Conservation (phyloP, 2,888 invertebrate genomes). For the Platerodrilus igneus region DNA sequence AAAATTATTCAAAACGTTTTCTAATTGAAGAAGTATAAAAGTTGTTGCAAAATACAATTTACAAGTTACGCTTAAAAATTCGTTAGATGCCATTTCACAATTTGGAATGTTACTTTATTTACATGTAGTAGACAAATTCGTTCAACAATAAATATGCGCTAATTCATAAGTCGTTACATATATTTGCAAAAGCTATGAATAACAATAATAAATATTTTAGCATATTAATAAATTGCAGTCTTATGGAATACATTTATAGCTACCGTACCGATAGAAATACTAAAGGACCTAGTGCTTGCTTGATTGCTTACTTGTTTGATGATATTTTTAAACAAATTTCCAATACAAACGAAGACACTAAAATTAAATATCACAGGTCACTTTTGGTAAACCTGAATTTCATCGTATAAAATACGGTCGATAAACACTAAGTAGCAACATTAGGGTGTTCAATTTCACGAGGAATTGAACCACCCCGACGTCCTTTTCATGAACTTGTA, state of each 20-base stretch:
- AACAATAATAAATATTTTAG: conserved; percentile 11
- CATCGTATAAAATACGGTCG: conserved; percentile 23
- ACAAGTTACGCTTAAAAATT: conserved; percentile 10
- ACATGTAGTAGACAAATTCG: not conserved
- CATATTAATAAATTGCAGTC: conserved; percentile 9
- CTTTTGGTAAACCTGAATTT: conserved; percentile 29
- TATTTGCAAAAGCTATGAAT: conserved; percentile 14
- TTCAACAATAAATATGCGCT: conserved; percentile 4
- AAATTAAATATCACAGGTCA: conserved; percentile 33
- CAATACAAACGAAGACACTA: conserved; percentile 29
- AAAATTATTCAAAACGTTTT: no score
- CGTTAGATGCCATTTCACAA: conserved; percentile 12
- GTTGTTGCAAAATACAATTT: conserved; percentile 1
- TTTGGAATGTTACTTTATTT: conserved; percentile 9
- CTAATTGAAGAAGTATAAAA: no score
- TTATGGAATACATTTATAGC: conserved; percentile 5
- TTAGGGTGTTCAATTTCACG: conserved; percentile 10
- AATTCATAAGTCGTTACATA: conserved; percentile 5
- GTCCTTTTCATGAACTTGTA: conserved; percentile 22
- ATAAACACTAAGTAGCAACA: conserved; percentile 15
- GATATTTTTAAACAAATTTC: conserved; percentile 14
- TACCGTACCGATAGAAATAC: conserved; percentile 11
- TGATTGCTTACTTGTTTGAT: conserved; percentile 15
- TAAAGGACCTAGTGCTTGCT: conserved; percentile 14
- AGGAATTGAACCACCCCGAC: conserved; percentile 13